A percentile compares a stretch with the other conserved stretches of the same genome.
phyloP scores from a whole-genome alignment of 2,797 vertebrate genomes.

The Cygnus olor region DNA sequence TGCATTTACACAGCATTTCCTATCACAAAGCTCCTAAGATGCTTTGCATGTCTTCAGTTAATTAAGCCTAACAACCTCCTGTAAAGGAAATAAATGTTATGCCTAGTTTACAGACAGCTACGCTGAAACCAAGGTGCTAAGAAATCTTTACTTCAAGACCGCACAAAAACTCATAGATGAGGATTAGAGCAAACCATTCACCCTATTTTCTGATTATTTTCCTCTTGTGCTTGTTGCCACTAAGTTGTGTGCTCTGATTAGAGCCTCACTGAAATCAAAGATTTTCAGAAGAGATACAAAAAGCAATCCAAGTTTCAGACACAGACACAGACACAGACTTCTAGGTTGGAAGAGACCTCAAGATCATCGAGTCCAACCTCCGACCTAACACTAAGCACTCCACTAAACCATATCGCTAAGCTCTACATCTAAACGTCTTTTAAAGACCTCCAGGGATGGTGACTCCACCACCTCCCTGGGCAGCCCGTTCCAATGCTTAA shows the following conservation, averaged over 20 bases:
- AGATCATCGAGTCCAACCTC: no score
- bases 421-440: no score
- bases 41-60: neutral
- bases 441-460: no score
- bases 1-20: neutral
- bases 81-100: neutral
- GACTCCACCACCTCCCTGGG: no score
- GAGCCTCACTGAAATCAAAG: neutral
- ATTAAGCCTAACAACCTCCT: neutral
- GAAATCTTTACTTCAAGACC: neutral
- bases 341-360: no score
- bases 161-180: neutral
- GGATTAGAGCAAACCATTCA: neutral
- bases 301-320: neutral
- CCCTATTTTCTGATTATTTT: neutral
- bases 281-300: neutral
- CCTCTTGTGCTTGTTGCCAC: no score
- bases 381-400: no score
- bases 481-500: no score
- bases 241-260: neutral
- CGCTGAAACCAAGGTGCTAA: neutral
- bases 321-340: no score
- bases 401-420: no score
- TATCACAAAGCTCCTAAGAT: neutral
- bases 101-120: neutral